These are phyloP conservation scores for Sigmodon hispidus DNA, from an alignment of 2,113 vertebrate species.

Conservation along the genomic window DNA sequence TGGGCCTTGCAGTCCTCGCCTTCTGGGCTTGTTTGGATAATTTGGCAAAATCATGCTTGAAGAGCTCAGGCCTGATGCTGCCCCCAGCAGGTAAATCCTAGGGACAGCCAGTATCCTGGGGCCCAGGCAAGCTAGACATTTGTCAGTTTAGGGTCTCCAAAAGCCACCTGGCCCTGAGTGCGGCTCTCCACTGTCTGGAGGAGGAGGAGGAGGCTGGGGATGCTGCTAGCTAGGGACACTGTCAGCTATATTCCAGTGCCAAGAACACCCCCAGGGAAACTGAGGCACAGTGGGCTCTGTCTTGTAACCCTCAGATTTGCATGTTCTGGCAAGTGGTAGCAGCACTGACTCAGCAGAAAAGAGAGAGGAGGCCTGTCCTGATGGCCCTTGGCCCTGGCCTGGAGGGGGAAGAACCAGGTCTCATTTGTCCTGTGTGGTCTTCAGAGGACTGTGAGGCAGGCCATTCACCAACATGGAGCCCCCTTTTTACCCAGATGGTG, in stretches of 20 bases:
- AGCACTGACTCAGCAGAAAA: not conserved
- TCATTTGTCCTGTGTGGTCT: not conserved
- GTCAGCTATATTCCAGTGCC: not conserved
- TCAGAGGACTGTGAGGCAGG: not conserved
- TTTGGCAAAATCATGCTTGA: not conserved
- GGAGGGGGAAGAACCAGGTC: not conserved
- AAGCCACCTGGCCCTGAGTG: not conserved
- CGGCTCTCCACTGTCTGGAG: not conserved
- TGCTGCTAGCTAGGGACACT: not conserved
- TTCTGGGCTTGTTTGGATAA: not conserved
- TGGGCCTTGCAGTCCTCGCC: not conserved
- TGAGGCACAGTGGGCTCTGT: not conserved
- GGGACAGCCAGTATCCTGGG: not conserved
- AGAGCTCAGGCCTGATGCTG: accelerated
- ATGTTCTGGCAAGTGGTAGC: no score
- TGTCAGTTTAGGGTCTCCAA: not conserved
- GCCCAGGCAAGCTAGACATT: not conserved
- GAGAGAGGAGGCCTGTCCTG: not conserved
- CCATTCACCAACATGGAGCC: not conserved
- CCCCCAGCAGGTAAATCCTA: no score
- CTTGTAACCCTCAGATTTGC: no score
- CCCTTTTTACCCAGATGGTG: not conserved
- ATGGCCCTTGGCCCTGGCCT: not conserved
- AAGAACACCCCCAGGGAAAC: not conserved
- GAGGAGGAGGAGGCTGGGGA: not conserved